These are phyloP conservation scores for Solen grandis DNA, from an alignment of 1,140 invertebrate genomes.

Conservation along the genomic window DNA sequence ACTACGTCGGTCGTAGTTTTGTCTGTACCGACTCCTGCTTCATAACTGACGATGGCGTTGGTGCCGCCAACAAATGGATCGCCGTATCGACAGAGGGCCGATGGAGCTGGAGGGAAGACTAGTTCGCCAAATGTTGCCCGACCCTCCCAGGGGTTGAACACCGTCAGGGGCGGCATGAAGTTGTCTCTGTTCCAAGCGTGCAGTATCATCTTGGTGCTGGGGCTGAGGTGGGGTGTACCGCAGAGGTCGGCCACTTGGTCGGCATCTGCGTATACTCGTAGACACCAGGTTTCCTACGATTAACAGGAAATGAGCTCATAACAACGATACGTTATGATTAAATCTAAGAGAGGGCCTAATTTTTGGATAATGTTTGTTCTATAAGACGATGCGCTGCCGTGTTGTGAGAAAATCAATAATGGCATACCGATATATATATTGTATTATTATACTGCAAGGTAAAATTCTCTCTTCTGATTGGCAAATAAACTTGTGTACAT, in stretches of 20 bases:
- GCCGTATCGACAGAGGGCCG: slow-evolving; percentile 55
- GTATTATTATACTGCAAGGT: too few species aligned
- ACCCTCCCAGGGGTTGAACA: slow-evolving; percentile 42
- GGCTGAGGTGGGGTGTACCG: slow-evolving; percentile 47
- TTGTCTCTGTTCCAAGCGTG: slow-evolving; percentile 60
- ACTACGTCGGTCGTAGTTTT: too few species aligned
- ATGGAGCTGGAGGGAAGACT: slow-evolving; percentile 41
- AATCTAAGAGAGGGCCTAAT: too few species aligned
- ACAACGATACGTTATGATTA: neutral
- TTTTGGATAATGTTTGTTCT: too few species aligned
- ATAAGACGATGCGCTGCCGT: too few species aligned
- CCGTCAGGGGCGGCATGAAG: slow-evolving; percentile 20
- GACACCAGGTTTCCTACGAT: slow-evolving; percentile 57
- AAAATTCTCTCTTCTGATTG: too few species aligned
- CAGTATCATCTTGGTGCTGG: too few species aligned
- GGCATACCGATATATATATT: too few species aligned
- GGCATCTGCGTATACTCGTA: slow-evolving; percentile 40
- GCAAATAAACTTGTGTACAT: too few species aligned
- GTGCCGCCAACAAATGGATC: slow-evolving; percentile 57
- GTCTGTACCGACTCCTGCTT: slow-evolving; percentile 60
- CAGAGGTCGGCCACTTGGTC: slow-evolving; percentile 40
- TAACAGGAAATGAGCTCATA: too few species aligned
- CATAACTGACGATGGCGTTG: slow-evolving; percentile 57
- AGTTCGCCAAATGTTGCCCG: slow-evolving; percentile 49
- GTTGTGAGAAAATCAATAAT: too few species aligned